Base-by-base conservation (phyloP, 2,113 vertebrate genomes). In the Tretioscincus oriximinensis region DNA sequence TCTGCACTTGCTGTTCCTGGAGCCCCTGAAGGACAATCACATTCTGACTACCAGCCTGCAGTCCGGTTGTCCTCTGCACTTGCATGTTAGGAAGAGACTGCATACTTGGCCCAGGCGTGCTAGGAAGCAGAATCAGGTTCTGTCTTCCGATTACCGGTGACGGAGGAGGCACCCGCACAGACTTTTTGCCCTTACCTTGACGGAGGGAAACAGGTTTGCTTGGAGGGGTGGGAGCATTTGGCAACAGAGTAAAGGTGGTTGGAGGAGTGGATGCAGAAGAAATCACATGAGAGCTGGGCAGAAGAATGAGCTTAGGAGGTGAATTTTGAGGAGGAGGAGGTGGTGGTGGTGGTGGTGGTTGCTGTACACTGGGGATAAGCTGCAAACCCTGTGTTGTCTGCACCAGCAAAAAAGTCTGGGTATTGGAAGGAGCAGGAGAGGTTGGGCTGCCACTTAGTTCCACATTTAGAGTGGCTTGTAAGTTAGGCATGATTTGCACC, bases 371-470 rank as follows among this genome's bases (percentile, higher is more conserved):
- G 63, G 97, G 97, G 76, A 97, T 96, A 78, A 98, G 96, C 88
- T 98, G 97, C 69, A 98, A 92, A 21, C 97, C 97, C 76, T 95
- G 96, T 0, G 95, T 89, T 0, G 96, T 97, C 92, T 98, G 97
- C 21, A 97, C 85, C 88, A 96, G 31, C 73, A 95, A 94, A 89
- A 95, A 96, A 16, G 94, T 95, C 78, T 95, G 95, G 5, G 95
- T 81, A 77, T 96, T 95, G 29, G 96, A 84, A 21, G 80, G 28
- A 66, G 76, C 60, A 0, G 24, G 24, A 0, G 85, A 68, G 20
- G 81, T 7, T 1, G 83, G 65, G 14, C 84, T 77, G 14, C 84
- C 70, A 26, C 86, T 91, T 0, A 89, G 81, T 41, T 83, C 85
- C 54, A 93, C 84, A 41, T 93, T 93, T 0, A 94, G 77, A 0